Evolutionary conservation across 2,113 vertebrate genomes (phyloP), one percentile per base, ranked within the genome.

Genomic region (Tympanuchus pallidicinctus): DNA sequence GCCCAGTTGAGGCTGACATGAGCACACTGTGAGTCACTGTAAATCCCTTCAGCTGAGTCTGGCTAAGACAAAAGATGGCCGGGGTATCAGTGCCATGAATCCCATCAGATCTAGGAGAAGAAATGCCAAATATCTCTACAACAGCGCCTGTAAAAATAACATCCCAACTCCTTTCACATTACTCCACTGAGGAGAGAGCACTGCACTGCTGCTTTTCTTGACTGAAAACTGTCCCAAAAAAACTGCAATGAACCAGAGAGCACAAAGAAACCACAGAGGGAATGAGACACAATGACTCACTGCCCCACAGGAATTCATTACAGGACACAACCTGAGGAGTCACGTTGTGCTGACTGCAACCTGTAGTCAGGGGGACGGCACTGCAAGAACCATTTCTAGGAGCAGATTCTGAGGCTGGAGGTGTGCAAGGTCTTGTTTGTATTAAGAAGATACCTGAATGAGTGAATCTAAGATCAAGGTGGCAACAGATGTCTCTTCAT

Each of bases 401-500:
- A 70, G 67, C 60, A 57, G 61, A 34, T 32, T 91, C 60, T 1
- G n/a, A 74, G 47, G 65, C 42, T 72, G 48, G 9, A 47, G 43
- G 18, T 21, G 30, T 42, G 32, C 38, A 32, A 52, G 10, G 3
- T 75, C 56, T 48, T 42, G 24, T 63, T 84, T 72, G 8, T 40
- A 43, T 30, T 7, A 75, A 16, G 82, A 88, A 71, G 67, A 60
- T 98, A 99, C 99, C 99, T 99, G 99, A 65, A 99, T 97, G 34
- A 99, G 98, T 12, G 99, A 97, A 88, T 99, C 99, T 15, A 99
- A 93, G 84, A 99, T 98, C 94, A 99, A 98, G 32, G 99, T 98
- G 88, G 99, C 99, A 77, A 99, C 98, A 18, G 99, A 99, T 88
- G 99, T 99, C 97, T 99, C 99, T 87, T 99, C 99, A 22, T 99